phyloP scores from a whole-genome alignment of 1,140 invertebrate species.

The Pachypeltis micranthus region DNA sequence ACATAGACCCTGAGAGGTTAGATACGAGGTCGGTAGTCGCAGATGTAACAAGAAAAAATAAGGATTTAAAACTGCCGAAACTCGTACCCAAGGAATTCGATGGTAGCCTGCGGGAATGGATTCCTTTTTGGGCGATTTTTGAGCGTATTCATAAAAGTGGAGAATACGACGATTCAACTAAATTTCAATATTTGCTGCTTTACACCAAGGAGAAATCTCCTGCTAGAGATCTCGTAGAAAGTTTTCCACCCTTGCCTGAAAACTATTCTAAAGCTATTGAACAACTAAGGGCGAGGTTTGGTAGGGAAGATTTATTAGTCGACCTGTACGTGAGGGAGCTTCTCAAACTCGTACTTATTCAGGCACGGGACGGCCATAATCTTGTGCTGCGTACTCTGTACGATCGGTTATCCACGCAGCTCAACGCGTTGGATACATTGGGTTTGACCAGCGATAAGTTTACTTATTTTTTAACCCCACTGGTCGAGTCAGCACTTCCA shows the following conservation, averaged over 20 bases:
- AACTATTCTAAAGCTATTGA: constrained; percentile 25
- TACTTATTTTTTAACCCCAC: background rate
- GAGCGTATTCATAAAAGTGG: constrained; percentile 32
- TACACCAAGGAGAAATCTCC: constrained; percentile 8
- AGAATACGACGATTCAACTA: constrained; percentile 27
- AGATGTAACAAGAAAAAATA: no score
- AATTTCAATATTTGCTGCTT: constrained; percentile 29
- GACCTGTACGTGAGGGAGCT: constrained; percentile 25
- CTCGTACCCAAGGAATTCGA: constrained; percentile 22
- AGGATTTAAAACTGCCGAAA: constrained; percentile 7
- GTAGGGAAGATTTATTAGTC: constrained; percentile 19
- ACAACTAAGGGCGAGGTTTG: constrained; percentile 21
- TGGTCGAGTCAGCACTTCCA: background rate
- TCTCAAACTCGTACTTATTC: constrained; percentile 14
- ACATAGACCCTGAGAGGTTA: no score
- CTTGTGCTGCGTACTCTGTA: constrained; percentile 5
- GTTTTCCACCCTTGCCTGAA: constrained; percentile 16
- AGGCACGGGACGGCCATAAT: background rate
- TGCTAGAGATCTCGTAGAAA: constrained; percentile 4
- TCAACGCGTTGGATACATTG: background rate
- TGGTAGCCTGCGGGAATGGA: constrained; percentile 32
- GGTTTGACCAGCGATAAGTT: background rate
- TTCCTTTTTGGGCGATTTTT: constrained; percentile 34
- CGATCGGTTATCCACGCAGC: constrained; percentile 18
- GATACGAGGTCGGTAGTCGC: no score